Base-by-base conservation (phyloP, 2,113 vertebrate genomes). In the Pterophyllum scalare region DNA sequence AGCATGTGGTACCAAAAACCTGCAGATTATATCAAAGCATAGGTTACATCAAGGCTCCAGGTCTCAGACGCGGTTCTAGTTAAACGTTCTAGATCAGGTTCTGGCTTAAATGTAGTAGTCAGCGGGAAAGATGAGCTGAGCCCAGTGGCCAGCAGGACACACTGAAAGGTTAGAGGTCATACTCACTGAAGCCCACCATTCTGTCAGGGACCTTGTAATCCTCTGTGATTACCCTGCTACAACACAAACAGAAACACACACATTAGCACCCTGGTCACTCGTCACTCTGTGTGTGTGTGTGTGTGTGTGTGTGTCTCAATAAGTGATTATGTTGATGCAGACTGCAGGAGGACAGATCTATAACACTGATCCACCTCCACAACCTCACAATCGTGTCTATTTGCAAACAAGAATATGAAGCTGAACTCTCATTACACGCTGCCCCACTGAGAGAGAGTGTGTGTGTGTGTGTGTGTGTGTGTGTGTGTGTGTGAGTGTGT, bases 181-280 rank as follows among this genome's bases (percentile, higher is more conserved):
- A 94, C 98, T 98, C 96, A 99, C 98, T 99, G 95, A 99, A 99
- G 95, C 98, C 98, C 92, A 99, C 98, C 98, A 99, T 99, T 85
- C 98, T 97, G 94, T 99, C 98, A 28, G 98, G 98, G 93, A 99
- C 98, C 95, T 99, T 99, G 94, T 97, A 99, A 56, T 99, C 98
- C 89, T 99, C 98, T 89, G 98, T 98, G 93, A 97, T 94, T 88
- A 98, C 97, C 92, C 98, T 99, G 91, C 98, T 98, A 87, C 12
- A 87, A 81, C 75, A 89, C 43, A 92, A 78, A 89, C 82, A 89
- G 57, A 87, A 88, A 82, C 12, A 43, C 7, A 43, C 7, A 61
- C 65, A 0, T 72, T 0, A 12, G 24, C 43, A 52, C 52, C 65
- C 65, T 72, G 24, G 24, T 72, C 65, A 72, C 65, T 24, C 24